Evolutionary conservation across 2,113 vertebrate genomes (phyloP).

Genomic region (Lagopus muta): DNA sequence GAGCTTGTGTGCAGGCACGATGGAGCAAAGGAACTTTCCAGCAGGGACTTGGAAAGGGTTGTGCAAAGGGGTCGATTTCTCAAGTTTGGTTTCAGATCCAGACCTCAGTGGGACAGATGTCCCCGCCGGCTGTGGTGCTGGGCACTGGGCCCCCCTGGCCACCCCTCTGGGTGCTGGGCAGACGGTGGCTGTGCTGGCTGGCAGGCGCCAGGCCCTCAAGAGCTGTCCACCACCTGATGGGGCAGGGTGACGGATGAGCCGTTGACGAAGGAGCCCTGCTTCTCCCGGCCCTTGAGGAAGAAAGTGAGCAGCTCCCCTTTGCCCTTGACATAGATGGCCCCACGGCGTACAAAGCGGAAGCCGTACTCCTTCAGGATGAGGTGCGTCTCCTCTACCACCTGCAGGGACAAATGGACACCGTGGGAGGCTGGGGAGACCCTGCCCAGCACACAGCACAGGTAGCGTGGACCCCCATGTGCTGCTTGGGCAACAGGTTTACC

Average conservation of each 20-base stretch:
- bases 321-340: slow-evolving; percentile 93
- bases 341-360: slow-evolving; percentile 93
- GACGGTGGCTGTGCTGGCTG: background rate
- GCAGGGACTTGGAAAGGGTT: background rate
- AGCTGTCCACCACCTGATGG: slow-evolving; percentile 94
- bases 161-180: background rate
- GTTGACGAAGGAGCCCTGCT: slow-evolving; percentile 87
- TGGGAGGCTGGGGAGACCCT: background rate
- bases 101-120: background rate
- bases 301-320: slow-evolving; percentile 96
- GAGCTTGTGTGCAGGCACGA: background rate
- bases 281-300: slow-evolving; percentile 93
- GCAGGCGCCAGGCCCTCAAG: slow-evolving; percentile 45
- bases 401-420: background rate
- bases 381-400: slow-evolving; percentile 97
- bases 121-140: background rate
- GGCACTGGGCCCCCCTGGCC: background rate
- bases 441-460: rapidly evolving
- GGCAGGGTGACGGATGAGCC: slow-evolving; percentile 89
- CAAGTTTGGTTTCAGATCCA: background rate
- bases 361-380: slow-evolving; percentile 91
- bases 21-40: background rate
- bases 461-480: rapidly evolving
- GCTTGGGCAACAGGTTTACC: background rate
- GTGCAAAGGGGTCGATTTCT: background rate